Evolutionary conservation across 2,888 invertebrate genomes (phyloP), one percentile per base, ranked within the genome.

Genomic region (Candidula unifasciata): DNA sequence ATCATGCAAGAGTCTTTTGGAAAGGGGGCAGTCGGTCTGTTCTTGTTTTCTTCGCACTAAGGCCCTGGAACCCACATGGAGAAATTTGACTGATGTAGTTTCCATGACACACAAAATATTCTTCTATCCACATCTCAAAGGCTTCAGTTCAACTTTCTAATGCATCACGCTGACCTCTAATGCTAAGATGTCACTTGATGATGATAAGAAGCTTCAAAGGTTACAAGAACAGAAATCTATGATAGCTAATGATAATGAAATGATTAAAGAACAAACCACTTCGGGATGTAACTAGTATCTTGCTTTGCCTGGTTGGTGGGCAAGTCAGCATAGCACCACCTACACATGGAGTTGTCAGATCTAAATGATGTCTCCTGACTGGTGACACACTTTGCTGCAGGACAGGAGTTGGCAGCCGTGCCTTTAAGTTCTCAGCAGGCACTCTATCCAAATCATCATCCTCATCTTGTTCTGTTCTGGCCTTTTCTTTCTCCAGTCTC

Each of bases 331-430:
- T 79, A 30, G 92, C 91, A 18, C 92, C 93, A 13, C 92, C 93
- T n/a, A 90, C 89, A 74, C 90, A 87, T n/a, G 93, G 93, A 21
- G 93, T 93, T 77, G 93, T 93, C 13, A 89, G 86, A 88, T 93
- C 93, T 30, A 93, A 88, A 87, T 93, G 93, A 76, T 93, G 93
- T 21, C 93, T 87, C 37, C 87, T 86, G 24, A 86, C 81, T 2
- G 83, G 69, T 33, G 87, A 81, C 37, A 80, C 33, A 71, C 74
- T 81, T 6, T 88, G 69, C 76, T 89, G 86, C 24, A 91, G 76
- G 33, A 90, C 85, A 24, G 93, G 93, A 10, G 93, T 93, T 13
- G 92, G 91, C 21, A 91, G 84, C 35, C 93, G 86, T 3, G 92
- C 93, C 37, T 87, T 85, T 35, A 52, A 33, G 33, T 52, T 66